These are phyloP conservation scores for Laticauda colubrina DNA, from an alignment of 2,113 vertebrate species.

Conservation along the genomic window DNA sequence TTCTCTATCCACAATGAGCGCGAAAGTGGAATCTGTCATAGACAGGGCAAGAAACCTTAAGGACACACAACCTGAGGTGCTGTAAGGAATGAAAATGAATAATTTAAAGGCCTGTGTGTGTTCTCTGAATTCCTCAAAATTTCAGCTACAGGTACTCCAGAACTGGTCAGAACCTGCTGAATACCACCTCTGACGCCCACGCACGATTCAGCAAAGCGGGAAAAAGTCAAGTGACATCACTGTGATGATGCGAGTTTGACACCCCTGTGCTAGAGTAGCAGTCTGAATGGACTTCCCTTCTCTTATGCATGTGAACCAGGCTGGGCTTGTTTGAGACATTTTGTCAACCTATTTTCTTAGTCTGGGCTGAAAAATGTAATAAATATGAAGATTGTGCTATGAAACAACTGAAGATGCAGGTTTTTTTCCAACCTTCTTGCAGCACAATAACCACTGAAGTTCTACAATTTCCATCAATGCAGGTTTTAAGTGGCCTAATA, in stretches of 20 bases:
- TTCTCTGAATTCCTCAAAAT: no score
- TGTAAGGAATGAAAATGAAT: neutral
- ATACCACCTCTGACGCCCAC: no score
- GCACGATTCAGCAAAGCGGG: no score
- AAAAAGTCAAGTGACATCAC: no score
- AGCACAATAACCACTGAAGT: neutral
- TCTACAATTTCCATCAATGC: neutral
- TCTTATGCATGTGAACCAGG: neutral
- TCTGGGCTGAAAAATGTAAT: neutral
- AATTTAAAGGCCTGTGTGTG: neutral
- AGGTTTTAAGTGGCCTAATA: neutral
- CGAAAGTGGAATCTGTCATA: neutral
- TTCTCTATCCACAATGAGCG: neutral
- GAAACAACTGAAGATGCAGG: neutral
- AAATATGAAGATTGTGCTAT: neutral
- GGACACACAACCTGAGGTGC: neutral
- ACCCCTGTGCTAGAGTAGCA: neutral
- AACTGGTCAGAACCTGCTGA: no score
- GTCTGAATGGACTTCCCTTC: neutral
- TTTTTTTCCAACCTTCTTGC: neutral
- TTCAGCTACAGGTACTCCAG: no score
- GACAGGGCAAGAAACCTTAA: neutral
- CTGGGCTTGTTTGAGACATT: neutral
- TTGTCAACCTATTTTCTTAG: neutral
- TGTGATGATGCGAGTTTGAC: no score